Evolutionary conservation across 1,140 invertebrate genomes (phyloP).

Genomic region (Cyphomyrmex costatus): DNA sequence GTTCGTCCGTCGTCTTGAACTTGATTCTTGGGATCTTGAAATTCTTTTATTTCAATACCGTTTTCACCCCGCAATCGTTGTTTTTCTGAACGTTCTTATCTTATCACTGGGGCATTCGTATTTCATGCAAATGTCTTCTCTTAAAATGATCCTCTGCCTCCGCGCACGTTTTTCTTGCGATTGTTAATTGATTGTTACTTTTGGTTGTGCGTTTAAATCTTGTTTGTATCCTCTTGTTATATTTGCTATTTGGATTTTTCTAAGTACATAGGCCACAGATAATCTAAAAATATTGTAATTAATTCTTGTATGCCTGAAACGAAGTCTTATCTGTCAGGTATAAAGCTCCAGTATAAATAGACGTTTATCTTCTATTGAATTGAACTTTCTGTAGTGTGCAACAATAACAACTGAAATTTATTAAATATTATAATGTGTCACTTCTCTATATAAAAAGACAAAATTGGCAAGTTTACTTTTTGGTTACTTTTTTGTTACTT

Average conservation of each 20-base stretch:
- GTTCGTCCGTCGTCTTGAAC: conserved; percentile 9
- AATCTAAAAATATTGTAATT: conserved; percentile 20
- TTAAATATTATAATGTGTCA: conserved; percentile 6
- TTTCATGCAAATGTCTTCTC: conserved; percentile 28
- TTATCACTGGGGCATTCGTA: conserved; percentile 37
- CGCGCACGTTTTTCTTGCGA: not conserved
- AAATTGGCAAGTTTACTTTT: no score
- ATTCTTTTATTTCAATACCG: conserved; percentile 7
- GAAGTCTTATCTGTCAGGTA: conserved; percentile 64
- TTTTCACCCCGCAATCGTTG: conserved; percentile 38
- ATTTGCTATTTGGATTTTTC: not conserved
- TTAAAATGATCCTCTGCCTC: conserved; percentile 3
- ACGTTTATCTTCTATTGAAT: conserved; percentile 71
- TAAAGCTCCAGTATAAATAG: conserved; percentile 69
- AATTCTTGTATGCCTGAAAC: conserved; percentile 18
- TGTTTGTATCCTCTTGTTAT: not conserved
- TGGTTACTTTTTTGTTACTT: no score
- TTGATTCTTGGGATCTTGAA: not conserved
- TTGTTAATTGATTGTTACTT: not conserved
- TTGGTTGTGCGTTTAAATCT: not conserved
- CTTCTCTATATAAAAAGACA: not conserved
- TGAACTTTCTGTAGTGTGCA: conserved; percentile 22
- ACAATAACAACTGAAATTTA: conserved; percentile 9
- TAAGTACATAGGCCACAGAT: not conserved
- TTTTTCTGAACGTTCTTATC: conserved; percentile 56